Conservation (phyloP, 2,888 invertebrate genomes). For the Sericinus montela region DNA sequence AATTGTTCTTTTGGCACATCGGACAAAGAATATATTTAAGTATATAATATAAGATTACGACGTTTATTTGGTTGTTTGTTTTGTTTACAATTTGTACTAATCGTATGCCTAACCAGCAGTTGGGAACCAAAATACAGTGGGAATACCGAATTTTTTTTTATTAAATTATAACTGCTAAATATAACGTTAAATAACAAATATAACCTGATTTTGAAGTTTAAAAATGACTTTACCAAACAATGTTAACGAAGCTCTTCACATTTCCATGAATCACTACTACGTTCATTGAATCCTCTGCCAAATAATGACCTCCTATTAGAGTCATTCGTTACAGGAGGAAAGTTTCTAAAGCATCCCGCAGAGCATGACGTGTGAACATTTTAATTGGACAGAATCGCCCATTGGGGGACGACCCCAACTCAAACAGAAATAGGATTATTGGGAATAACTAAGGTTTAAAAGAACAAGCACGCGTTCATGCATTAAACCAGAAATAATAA, state of each 20-base stretch:
- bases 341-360: slow-evolving; percentile 47
- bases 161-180: too few relatives aligned
- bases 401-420: slow-evolving; percentile 49
- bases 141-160: too few relatives aligned
- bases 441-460: slow-evolving; percentile 30
- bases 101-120: too few relatives aligned
- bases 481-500: slow-evolving; percentile 22
- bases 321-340: slow-evolving; percentile 31
- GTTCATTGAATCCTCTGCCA: slow-evolving; percentile 25
- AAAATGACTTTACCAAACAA: not conserved
- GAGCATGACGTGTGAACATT: slow-evolving; percentile 71
- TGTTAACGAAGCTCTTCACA: not conserved
- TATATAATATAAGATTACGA: too few relatives aligned
- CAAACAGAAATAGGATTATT: slow-evolving; percentile 43
- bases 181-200: too few relatives aligned
- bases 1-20: too few relatives aligned
- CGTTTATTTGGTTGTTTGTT: too few relatives aligned
- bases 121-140: too few relatives aligned
- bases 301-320: slow-evolving; percentile 29
- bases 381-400: slow-evolving; percentile 60
- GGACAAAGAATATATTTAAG: too few relatives aligned
- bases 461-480: slow-evolving; percentile 18
- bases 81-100: too few relatives aligned
- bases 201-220: too few relatives aligned
- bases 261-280: slow-evolving; percentile 1